Base-by-base conservation (phyloP, 2,113 vertebrate species). In the Lucifuga dentata region DNA sequence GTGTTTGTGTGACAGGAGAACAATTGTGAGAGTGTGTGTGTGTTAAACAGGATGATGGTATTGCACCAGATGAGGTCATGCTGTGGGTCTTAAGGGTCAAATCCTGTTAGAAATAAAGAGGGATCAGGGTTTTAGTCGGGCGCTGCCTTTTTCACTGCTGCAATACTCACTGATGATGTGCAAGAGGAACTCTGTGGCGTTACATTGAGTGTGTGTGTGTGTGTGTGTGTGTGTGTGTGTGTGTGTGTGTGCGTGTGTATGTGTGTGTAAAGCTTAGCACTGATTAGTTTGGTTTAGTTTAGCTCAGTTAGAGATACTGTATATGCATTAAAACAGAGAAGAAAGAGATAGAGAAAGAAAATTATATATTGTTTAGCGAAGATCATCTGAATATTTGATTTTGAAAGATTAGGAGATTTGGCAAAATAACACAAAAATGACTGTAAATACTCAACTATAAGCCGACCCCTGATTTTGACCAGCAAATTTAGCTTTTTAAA, bases 51-150 rank as follows among this genome's bases (percentile, higher is more conserved):
- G 88, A 86, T 87, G 80, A 85, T 73, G 78, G 73, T 79, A 80
- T 73, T 82, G 84, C 71, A 73, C 61, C 71, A 81, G 87, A 86
- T 86, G 72, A 89, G 75, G 87, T 87, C 79, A 90, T 73, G 86
- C 85, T 83, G 48, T 2, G 26, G 74, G 86, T 90, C 87, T 92
- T 91, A 91, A 65, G 82, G 89, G 88, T 90, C 86, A 90, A 91
- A 92, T 92, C 91, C 89, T 88, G 83, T 92, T 91, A 90, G 35
- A 53, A 77, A 66, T 78, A 88, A 89, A 88, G 78, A 85, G 52
- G 91, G 90, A 90, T 91, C 73, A 88, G 77, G 81, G 81, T 45
- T 81, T 86, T 83, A 80, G 80, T 16, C 1, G 63, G 46, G 26
- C 66, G 5, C 70, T 76, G 76, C 12, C 57, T 69, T 59, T 67